These are phyloP conservation scores for Caenorhabditis sulstoni DNA, from an alignment of 2,888 invertebrate genomes.

Conservation along the genomic window DNA sequence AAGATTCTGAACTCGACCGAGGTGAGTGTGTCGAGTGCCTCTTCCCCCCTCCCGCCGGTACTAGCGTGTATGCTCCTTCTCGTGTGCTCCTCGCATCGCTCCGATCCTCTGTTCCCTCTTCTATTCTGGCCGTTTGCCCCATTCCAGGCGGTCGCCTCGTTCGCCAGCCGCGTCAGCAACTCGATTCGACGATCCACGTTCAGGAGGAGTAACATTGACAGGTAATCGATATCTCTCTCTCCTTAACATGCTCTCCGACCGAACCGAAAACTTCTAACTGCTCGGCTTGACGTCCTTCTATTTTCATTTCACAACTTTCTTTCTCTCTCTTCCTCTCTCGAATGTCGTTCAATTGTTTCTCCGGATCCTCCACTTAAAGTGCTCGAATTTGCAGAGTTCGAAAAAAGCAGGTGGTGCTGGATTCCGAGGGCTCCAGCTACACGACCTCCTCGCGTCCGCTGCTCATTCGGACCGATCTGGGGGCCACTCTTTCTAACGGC, in stretches of 20 bases:
- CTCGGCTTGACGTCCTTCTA: constrained; percentile 8
- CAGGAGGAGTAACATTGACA: constrained; percentile 60
- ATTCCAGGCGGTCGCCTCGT: constrained; percentile 70
- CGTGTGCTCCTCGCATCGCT: not conserved
- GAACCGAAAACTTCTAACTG: constrained; percentile 42
- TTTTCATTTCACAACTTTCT: too few species aligned
- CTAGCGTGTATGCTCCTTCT: too few species aligned
- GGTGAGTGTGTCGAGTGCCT: constrained; percentile 63
- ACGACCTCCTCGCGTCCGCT: constrained; percentile 68
- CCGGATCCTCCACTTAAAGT: too few species aligned
- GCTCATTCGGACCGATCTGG: constrained; percentile 62
- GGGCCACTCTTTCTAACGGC: constrained; percentile 60
- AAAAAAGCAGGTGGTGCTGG: constrained; percentile 60
- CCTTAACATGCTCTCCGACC: not conserved
- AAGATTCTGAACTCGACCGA: constrained; percentile 78
- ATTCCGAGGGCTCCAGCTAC: constrained; percentile 64
- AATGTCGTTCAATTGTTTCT: too few species aligned
- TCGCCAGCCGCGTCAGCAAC: constrained; percentile 66
- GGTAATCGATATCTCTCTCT: constrained; percentile 26
- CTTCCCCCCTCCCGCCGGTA: too few species aligned
- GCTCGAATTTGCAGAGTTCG: constrained; percentile 66
- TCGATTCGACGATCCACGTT: constrained; percentile 65
- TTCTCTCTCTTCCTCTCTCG: too few species aligned
- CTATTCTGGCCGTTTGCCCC: not conserved
- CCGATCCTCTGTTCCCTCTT: constrained; percentile 6